Evolutionary conservation across 2,113 vertebrate species (phyloP), one percentile per base, ranked within the genome.

Genomic region (Narcine bancroftii): DNA sequence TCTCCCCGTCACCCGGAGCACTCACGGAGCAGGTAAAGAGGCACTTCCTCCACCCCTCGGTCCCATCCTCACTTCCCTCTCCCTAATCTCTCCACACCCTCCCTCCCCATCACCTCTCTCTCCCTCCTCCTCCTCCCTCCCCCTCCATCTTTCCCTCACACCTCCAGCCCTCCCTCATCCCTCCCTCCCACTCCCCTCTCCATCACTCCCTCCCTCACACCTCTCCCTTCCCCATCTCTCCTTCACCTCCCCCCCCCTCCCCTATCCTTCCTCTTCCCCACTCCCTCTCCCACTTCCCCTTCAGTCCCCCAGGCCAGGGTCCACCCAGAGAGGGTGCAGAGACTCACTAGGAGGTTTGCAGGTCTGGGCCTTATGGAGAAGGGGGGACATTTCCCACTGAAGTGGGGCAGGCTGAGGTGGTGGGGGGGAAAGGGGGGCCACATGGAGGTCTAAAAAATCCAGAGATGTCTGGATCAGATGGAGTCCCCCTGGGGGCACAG

Each of bases 71-170:
- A 56, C 3, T 24, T 36, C 53, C 26, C 53, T 92, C 89, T 26
- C 71, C 92, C 56, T n/a, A n/a, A 60, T 13, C 56, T 13, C 56
- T 50, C 19, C 9, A 9, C 92, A 69, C 66, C 75, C 93, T 93
- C 93, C 93, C 66, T 93, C 93, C 93, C 93, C 93, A 89, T 94
- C 92, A 89, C 73, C 92, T 95, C 95, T 94, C 94, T 94, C 95
- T 94, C 94, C 94, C 81, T 47, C 93, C 92, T 92, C 92, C 93
- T 89, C 92, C 81, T 93, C 92, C 65, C 42, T 89, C 93, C 92
- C 93, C 92, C 92, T 93, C 92, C 73, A 47, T 83, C 36, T 53
- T 69, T 17, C 89, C 71, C 29, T 17, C 92, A 56, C 11, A 39
- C 76, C 3, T 65, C n/a, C 42, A 76, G 1, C 39, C 79, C 66